These are phyloP conservation scores for Agonopterix arenella DNA, from an alignment of 2,888 invertebrate species.

Conservation along the genomic window DNA sequence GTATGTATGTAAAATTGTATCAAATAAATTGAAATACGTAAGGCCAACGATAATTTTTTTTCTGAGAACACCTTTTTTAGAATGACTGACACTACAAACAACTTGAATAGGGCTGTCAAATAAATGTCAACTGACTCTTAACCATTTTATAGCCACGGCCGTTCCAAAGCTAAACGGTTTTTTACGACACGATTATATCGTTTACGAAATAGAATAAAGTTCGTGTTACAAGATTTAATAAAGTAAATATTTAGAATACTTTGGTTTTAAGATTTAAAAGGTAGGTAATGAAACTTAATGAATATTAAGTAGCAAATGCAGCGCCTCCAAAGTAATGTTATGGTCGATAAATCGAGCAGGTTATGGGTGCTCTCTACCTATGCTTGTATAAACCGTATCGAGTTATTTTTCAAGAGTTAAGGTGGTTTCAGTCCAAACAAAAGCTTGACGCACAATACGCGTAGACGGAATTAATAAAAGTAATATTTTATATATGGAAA, in stretches of 20 bases:
- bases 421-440: too few species aligned
- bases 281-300: neutral
- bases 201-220: neutral
- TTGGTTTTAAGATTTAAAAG: neutral
- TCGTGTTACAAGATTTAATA: slow-evolving; percentile 2
- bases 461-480: too few species aligned
- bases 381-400: too few species aligned
- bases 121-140: slow-evolving; percentile 42
- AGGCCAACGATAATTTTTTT: too few species aligned
- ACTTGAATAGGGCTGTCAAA: slow-evolving; percentile 26
- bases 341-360: too few species aligned
- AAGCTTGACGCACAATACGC: too few species aligned
- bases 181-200: slow-evolving; percentile 43
- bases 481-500: too few species aligned
- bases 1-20: too few species aligned
- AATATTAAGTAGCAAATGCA: neutral
- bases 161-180: slow-evolving; percentile 37
- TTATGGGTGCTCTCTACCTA: too few species aligned
- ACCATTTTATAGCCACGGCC: slow-evolving; percentile 29
- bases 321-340: neutral
- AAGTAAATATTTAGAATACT: too few species aligned
- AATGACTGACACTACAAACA: neutral
- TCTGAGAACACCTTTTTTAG: neutral
- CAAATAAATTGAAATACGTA: too few species aligned
- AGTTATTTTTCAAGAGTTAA: too few species aligned